Percentiles rank a stretch among this genome's conserved stretches.
Conservation (phyloP, 1,140 invertebrate genomes). For the Aleiodes sp. region DNA sequence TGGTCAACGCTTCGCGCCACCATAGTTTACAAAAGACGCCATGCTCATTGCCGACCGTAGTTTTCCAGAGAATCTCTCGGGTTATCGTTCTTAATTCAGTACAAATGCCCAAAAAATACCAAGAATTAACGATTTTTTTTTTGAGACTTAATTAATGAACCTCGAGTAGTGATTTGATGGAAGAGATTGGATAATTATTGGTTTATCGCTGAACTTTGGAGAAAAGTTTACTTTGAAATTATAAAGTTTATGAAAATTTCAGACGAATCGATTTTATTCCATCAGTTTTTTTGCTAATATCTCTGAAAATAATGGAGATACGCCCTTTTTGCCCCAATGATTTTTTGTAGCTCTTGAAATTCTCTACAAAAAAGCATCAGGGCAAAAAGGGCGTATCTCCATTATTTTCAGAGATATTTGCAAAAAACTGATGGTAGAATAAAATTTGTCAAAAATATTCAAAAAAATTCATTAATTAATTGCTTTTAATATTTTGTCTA, state of each 20-base stretch:
- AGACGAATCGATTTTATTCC: too few species aligned
- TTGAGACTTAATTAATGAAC: constrained; percentile 14
- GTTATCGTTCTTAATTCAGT: constrained; percentile 24
- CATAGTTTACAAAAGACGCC: constrained; percentile 55
- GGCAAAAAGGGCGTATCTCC: too few species aligned
- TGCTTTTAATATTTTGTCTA: constrained; percentile 14
- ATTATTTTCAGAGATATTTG: too few species aligned
- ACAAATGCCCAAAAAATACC: background rate
- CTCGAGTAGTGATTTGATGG: background rate
- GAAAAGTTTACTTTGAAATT: background rate
- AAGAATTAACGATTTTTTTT: background rate
- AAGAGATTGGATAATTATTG: background rate
- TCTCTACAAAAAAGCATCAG: too few species aligned
- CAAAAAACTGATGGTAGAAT: too few species aligned
- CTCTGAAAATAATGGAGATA: too few species aligned
- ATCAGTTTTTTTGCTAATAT: too few species aligned
- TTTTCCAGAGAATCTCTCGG: constrained; percentile 44
- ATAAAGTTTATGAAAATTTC: background rate
- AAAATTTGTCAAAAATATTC: constrained; percentile 22
- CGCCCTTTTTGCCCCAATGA: too few species aligned
- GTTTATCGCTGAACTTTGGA: background rate
- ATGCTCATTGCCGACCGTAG: constrained; percentile 42
- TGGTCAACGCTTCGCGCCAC: constrained; percentile 36
- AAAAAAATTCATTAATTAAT: background rate
- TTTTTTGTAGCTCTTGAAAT: too few species aligned